These are phyloP conservation scores for Meriones unguiculatus DNA, from an alignment of 2,113 vertebrate genomes.

Conservation along the genomic window DNA sequence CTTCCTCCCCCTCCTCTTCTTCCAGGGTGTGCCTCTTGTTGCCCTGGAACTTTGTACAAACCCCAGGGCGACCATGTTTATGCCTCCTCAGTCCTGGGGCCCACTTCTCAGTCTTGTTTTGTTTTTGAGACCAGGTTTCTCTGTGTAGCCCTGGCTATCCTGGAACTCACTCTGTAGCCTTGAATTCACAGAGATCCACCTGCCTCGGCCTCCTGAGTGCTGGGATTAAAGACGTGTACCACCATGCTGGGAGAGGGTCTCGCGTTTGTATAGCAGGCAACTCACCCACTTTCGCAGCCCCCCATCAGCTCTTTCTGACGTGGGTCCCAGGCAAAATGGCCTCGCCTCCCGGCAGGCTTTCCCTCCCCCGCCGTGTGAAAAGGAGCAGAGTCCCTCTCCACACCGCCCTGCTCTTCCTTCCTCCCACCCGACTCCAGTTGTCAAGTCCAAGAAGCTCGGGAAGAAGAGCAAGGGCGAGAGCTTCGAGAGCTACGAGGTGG, in stretches of 20 bases:
- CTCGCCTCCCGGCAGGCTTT: neutral
- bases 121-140: neutral
- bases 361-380: neutral
- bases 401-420: neutral
- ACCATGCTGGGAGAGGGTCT: neutral
- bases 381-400: neutral
- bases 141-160: neutral
- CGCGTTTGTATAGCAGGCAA: fast-evolving
- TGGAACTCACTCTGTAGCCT: neutral
- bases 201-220: neutral
- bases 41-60: too few relatives aligned
- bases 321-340: neutral
- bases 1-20: too few relatives aligned
- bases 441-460: conserved; percentile 50
- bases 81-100: too few relatives aligned
- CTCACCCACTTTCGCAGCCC: neutral
- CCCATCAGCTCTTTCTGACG: neutral
- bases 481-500: conserved; percentile 80
- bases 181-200: neutral
- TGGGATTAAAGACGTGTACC: neutral
- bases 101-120: too few relatives aligned
- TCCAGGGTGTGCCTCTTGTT: too few relatives aligned
- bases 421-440: conserved; percentile 43
- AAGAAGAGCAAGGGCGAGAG: conserved; percentile 75
- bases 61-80: too few relatives aligned